A percentile compares a stretch with the other conserved stretches of the same genome.
phyloP scores from a whole-genome alignment of 1,140 invertebrate genomes.

The Tetranychus urticae region DNA sequence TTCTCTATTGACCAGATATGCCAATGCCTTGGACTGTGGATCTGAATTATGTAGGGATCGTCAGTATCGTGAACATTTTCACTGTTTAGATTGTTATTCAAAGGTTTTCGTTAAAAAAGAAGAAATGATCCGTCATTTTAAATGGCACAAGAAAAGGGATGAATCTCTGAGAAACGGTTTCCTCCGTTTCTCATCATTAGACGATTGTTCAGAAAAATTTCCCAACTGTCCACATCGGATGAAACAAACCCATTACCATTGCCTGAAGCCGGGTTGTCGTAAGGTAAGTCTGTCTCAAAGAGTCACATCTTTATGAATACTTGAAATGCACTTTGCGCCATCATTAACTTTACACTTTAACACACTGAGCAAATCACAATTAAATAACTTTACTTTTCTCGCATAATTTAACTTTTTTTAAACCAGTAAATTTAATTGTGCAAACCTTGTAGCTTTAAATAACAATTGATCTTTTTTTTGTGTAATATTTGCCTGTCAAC shows the following conservation, averaged over 20 bases:
- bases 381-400: neutral
- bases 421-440: too few species aligned
- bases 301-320: neutral
- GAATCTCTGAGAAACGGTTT: constrained; percentile 90
- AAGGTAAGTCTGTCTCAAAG: neutral
- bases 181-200: constrained; percentile 71
- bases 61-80: constrained; percentile 79
- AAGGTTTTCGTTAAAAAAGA: constrained; percentile 85
- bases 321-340: neutral
- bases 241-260: constrained; percentile 96
- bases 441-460: too few species aligned
- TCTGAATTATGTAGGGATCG: constrained; percentile 50
- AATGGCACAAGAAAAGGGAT: constrained; percentile 97
- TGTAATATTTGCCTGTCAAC: too few species aligned
- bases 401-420: too few species aligned
- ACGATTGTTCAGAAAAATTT: constrained; percentile 62
- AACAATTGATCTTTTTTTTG: too few species aligned
- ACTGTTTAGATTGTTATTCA: constrained; percentile 68
- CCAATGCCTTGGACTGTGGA: constrained; percentile 47
- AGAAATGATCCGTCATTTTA: constrained; percentile 94
- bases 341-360: neutral
- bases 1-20: constrained; percentile 24
- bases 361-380: neutral
- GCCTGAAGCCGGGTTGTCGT: constrained; percentile 38
- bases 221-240: constrained; percentile 68